A percentile compares a stretch with the other conserved stretches of the same genome.
These are phyloP conservation scores for Atrichornis clamosus DNA, from an alignment of 2,113 vertebrate species.

Conservation along the genomic window DNA sequence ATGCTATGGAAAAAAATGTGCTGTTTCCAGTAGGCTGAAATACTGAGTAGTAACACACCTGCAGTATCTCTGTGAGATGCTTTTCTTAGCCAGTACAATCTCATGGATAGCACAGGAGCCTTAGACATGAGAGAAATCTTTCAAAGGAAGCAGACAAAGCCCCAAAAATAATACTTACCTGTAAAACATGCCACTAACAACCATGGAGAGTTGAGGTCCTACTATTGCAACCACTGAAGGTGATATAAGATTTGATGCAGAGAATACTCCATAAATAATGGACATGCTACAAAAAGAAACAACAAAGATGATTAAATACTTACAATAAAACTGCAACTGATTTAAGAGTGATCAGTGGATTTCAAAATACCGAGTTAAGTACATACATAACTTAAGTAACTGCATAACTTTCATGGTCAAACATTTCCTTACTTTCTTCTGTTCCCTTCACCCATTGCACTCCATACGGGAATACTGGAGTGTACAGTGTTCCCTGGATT, in stretches of 20 bases:
- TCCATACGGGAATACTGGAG: accelerated
- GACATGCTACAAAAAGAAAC: conserved; percentile 81
- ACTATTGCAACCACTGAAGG: conserved; percentile 90
- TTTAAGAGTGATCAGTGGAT: not conserved
- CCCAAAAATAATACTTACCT: conserved; percentile 76
- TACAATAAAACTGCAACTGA: not conserved
- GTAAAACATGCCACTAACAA: conserved; percentile 90
- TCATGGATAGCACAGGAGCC: not conserved
- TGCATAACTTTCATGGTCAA: not conserved
- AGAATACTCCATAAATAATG: conserved; percentile 95
- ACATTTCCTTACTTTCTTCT: not conserved
- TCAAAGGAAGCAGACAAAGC: not conserved
- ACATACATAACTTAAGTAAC: not conserved
- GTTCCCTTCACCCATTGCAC: not conserved
- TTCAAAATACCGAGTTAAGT: not conserved
- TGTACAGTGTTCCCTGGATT: not conserved
- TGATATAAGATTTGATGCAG: conserved; percentile 91
- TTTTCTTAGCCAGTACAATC: not conserved
- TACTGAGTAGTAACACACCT: not conserved
- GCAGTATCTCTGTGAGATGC: not conserved
- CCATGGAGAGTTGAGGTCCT: conserved; percentile 91
- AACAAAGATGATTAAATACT: not conserved
- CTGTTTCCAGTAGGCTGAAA: not conserved
- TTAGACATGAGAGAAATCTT: not conserved
- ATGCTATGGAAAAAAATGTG: not conserved